phyloP scores from a whole-genome alignment of 2,888 invertebrate genomes.

The Petrolisthes cinctipes region DNA sequence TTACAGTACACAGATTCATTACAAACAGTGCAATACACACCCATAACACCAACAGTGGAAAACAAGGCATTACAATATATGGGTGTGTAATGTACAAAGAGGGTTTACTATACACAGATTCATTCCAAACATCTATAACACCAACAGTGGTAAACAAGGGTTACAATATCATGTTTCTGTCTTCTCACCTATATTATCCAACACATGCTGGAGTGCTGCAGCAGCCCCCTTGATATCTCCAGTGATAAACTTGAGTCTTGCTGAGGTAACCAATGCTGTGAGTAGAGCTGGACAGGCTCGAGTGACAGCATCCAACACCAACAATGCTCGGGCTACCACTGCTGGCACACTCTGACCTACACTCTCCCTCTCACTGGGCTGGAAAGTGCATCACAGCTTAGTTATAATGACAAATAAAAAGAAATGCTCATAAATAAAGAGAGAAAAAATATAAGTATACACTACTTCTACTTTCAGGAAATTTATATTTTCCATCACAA shows the following conservation, averaged over 20 bases:
- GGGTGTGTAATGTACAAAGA: too few species aligned
- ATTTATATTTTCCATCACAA: background rate
- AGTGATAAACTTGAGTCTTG: constrained; percentile 79
- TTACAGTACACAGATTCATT: too few species aligned
- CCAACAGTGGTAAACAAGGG: too few species aligned
- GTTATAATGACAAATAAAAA: too few species aligned
- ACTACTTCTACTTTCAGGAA: background rate
- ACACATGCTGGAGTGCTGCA: constrained; percentile 79
- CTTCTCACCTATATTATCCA: constrained; percentile 73
- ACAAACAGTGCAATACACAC: background rate
- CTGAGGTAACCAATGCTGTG: constrained; percentile 71
- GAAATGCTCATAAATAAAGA: background rate
- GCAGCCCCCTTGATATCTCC: constrained; percentile 83
- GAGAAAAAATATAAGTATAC: background rate
- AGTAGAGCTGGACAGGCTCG: constrained; percentile 84
- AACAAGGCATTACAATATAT: background rate
- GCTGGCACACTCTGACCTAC: constrained; percentile 31
- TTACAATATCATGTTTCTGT: too few species aligned
- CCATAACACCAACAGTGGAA: background rate
- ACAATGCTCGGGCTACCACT: constrained; percentile 41
- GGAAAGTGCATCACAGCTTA: constrained; percentile 66
- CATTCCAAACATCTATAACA: background rate
- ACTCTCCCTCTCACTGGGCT: constrained; percentile 72
- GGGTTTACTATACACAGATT: too few species aligned
- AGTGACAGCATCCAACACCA: constrained; percentile 57